phyloP scores from a whole-genome alignment of 2,888 invertebrate genomes.

The Anagyrus pseudococci region DNA sequence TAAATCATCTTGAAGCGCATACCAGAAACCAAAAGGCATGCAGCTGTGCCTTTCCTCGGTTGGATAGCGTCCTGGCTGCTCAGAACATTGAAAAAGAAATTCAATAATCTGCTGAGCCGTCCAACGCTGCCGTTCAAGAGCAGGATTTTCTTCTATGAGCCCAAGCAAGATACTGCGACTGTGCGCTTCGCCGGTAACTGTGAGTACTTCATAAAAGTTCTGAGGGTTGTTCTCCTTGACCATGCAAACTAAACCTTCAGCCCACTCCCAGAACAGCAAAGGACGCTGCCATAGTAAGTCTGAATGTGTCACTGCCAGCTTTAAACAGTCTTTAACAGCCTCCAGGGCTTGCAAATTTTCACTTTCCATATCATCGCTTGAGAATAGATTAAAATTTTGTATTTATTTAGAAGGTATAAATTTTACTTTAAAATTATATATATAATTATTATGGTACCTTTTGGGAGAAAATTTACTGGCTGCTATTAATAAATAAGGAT shows the following conservation, averaged over 20 bases:
- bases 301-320: slow-evolving; percentile 47
- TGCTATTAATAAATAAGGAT: slow-evolving; percentile 51
- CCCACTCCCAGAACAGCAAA: slow-evolving; percentile 55
- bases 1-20: slow-evolving; percentile 77
- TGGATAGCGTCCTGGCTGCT: slow-evolving; percentile 84
- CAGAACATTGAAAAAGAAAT: slow-evolving; percentile 80
- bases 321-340: slow-evolving; percentile 53
- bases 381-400: slow-evolving; percentile 1
- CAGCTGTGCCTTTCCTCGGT: slow-evolving; percentile 87
- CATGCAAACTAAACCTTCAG: slow-evolving; percentile 48
- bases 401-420: too few species aligned
- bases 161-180: slow-evolving; percentile 65
- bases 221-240: slow-evolving; percentile 49
- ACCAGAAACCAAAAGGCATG: slow-evolving; percentile 91
- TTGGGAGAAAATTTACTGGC: slow-evolving; percentile 51
- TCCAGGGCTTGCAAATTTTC: slow-evolving; percentile 50
- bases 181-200: slow-evolving; percentile 64
- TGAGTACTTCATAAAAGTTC: slow-evolving; percentile 55
- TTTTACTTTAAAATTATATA: not conserved
- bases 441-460: slow-evolving; percentile 39
- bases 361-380: slow-evolving; percentile 46
- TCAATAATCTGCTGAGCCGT: slow-evolving; percentile 72
- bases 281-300: slow-evolving; percentile 48
- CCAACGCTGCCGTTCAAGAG: slow-evolving; percentile 63
- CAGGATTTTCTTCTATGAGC: slow-evolving; percentile 58